Conservation (phyloP, 2,888 invertebrate genomes). For the Plusia festucae region DNA sequence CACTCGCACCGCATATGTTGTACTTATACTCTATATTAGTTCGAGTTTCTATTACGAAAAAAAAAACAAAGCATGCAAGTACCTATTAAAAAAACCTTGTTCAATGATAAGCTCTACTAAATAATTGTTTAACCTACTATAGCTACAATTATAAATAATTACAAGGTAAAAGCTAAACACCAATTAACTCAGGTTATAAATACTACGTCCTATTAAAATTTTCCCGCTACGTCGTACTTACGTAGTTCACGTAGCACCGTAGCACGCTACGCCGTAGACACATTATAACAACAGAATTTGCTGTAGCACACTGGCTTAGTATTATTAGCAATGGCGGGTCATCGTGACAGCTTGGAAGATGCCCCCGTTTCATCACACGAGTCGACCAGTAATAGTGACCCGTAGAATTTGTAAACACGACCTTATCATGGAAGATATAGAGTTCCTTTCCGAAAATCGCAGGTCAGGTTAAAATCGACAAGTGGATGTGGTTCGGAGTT, state of each 20-base stretch:
- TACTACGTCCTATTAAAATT: conserved; percentile 16
- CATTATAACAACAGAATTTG: conserved; percentile 60
- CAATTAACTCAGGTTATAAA: conserved; percentile 31
- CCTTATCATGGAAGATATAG: conserved; percentile 27
- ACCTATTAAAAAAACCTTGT: neutral
- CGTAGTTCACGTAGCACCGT: conserved; percentile 54
- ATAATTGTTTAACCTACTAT: conserved; percentile 8
- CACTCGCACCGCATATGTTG: too few relatives aligned
- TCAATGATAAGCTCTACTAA: neutral
- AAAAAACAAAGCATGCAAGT: neutral
- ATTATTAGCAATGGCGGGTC: conserved; percentile 74
- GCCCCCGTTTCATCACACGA: conserved; percentile 71
- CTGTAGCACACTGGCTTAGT: conserved; percentile 65
- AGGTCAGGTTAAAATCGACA: conserved; percentile 53
- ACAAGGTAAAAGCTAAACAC: conserved; percentile 20
- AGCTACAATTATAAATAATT: conserved; percentile 25
- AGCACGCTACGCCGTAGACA: conserved; percentile 65
- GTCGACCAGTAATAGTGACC: conserved; percentile 57
- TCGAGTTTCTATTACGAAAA: neutral
- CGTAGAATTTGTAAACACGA: conserved; percentile 23
- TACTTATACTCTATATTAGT: neutral
- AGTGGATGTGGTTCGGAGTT: conserved; percentile 29
- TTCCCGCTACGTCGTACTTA: conserved; percentile 34
- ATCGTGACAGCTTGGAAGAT: conserved; percentile 72
- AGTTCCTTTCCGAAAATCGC: conserved; percentile 37